phyloP scores from a whole-genome alignment of 2,888 invertebrate species.

The Tenthredo livida region DNA sequence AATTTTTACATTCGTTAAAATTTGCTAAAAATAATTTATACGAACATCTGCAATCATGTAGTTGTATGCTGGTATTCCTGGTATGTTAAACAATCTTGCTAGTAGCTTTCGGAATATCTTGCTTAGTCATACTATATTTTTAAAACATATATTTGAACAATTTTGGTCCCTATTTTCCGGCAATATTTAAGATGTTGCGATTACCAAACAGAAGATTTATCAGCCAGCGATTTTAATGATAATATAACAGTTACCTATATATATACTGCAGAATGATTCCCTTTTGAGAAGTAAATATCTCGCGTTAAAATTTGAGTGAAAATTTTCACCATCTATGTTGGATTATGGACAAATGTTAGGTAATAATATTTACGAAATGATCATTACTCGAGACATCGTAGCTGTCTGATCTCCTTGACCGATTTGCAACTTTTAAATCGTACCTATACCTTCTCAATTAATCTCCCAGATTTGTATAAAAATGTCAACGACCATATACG shows the following conservation, averaged over 20 bases:
- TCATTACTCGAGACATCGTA: background rate
- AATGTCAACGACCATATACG: background rate
- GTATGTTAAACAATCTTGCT: background rate
- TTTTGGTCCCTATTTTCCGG: background rate
- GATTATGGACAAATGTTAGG: background rate
- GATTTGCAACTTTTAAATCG: background rate
- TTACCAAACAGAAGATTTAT: background rate
- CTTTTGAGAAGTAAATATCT: background rate
- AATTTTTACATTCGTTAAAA: background rate
- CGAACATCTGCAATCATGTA: background rate
- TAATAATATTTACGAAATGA: slow-evolving; percentile 19
- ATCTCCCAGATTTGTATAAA: slow-evolving; percentile 7
- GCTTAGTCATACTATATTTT: background rate
- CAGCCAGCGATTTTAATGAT: background rate
- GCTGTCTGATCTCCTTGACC: slow-evolving; percentile 30
- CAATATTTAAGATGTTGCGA: background rate
- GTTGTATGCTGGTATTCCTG: background rate
- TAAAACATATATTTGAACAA: background rate
- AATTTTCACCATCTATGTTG: background rate
- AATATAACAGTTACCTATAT: too few relatives aligned
- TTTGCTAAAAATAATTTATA: background rate
- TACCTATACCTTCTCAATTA: background rate
- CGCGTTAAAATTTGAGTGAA: background rate
- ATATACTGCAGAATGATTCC: too few relatives aligned
- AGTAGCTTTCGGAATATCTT: background rate